Evolutionary conservation across 2,113 vertebrate genomes (phyloP), one percentile per base, ranked within the genome.

Genomic region (Epinephelus moara): DNA sequence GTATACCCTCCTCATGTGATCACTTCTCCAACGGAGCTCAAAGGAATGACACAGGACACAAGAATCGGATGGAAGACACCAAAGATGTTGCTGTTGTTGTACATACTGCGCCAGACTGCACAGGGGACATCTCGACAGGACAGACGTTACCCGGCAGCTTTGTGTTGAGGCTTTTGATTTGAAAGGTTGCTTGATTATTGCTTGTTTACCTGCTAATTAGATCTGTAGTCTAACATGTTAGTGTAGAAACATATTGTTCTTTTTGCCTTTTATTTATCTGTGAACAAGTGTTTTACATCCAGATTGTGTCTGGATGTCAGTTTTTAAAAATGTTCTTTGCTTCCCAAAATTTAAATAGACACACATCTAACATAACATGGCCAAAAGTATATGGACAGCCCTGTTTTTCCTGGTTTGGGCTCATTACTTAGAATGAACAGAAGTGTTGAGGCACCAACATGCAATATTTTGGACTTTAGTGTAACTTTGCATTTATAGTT

Each of bases 31-130:
- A 2, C 27, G 70, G 88, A 73, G 74, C 72, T 63, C 1, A 70
- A 70, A 27, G 68, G 60, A 69, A 52, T 9, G 30, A 55, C 75
- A 2, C 30, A 6, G 9, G 18, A 17, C 47, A 40, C 18, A 47
- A 66, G 71, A 80, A 74, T 71, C 7, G 18, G 59, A 77, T 14
- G 76, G 78, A 84, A 53, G 78, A 78, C 77, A 76, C 88, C 91
- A 92, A 89, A 92, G 89, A 90, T 14, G 80, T 30, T 76, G 77
- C 45, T 84, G 67, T 77, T 82, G 73, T 81, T 72, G 52, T 81
- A 62, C 30, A 17, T 42, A 49, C 27, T 21, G 63, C 75, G 67
- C 53, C 57, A 49, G 37, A 56, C 14, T 60, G 72, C 75, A 62
- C 61, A 17, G 53, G 21, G 13, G 27, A 17, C 49, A 49, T 45